Percentiles rank a stretch among this genome's conserved stretches.
These are phyloP conservation scores for Reticulitermes lucifugus DNA, from an alignment of 2,888 invertebrate species.

Conservation along the genomic window DNA sequence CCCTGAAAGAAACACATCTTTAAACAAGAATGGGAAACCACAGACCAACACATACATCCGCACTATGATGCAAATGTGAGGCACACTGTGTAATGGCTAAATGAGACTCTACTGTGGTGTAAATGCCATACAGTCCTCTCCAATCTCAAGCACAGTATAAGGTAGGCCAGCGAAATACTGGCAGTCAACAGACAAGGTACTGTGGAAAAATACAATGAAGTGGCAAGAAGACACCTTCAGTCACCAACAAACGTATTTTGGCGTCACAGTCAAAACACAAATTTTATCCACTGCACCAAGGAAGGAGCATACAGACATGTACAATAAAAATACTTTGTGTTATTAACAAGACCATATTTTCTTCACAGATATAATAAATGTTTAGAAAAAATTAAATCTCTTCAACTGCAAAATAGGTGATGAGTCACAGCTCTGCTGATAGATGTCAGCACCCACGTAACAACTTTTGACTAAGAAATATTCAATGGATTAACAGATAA, in stretches of 20 bases:
- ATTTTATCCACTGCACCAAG: background rate
- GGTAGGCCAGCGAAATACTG: background rate
- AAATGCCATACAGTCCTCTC: background rate
- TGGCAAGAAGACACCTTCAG: background rate
- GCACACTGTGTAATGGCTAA: background rate
- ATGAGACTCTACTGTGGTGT: background rate
- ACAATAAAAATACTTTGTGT: background rate
- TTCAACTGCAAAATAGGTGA: background rate
- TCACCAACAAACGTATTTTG: background rate
- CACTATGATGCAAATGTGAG: background rate
- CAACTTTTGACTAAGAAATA: background rate
- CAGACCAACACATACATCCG: too few species aligned
- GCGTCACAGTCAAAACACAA: background rate
- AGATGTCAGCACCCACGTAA: background rate
- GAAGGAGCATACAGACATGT: background rate
- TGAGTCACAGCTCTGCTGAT: background rate
- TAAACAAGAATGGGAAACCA: too few species aligned
- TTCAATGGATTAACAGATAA: background rate
- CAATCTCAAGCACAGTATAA: background rate
- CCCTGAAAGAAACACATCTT: too few species aligned
- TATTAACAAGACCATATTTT: background rate
- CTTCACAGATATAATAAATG: background rate
- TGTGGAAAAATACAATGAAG: background rate
- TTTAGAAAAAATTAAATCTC: constrained; percentile 5
- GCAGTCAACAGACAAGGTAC: background rate